These are phyloP conservation scores for Phasianus colchicus DNA, from an alignment of 2,113 vertebrate species.

Conservation along the genomic window DNA sequence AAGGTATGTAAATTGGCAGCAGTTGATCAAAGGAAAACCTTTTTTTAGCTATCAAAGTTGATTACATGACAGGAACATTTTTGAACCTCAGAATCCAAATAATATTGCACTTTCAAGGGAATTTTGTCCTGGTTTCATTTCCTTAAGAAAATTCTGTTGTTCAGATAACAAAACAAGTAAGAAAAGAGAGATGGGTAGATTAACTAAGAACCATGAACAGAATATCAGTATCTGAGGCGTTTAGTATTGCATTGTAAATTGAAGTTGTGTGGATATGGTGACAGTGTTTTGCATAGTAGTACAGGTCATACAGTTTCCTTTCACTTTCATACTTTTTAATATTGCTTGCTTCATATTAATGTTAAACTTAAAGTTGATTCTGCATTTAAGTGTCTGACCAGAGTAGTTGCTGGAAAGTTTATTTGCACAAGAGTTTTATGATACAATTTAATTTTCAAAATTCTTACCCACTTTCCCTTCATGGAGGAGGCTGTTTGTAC, in stretches of 20 bases:
- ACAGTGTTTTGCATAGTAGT: neutral
- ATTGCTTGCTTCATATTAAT: neutral
- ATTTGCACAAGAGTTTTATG: neutral
- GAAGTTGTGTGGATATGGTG: neutral
- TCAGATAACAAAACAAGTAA: neutral
- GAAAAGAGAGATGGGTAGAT: neutral
- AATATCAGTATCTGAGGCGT: neutral
- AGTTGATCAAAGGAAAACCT: neutral
- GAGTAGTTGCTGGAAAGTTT: neutral
- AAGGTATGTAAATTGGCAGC: neutral
- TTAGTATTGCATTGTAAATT: neutral
- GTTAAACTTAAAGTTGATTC: neutral
- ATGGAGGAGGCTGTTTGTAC: neutral
- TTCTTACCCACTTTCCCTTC: neutral
- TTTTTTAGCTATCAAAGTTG: neutral
- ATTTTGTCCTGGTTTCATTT: neutral
- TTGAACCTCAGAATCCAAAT: neutral
- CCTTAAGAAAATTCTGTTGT: neutral
- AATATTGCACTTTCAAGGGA: neutral
- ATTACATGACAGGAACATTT: neutral
- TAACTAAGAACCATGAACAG: neutral
- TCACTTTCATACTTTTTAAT: neutral
- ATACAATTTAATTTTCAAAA: neutral
- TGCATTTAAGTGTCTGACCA: neutral
- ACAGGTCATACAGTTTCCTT: neutral